These are phyloP conservation scores for Agriopis marginaria DNA, from an alignment of 2,888 invertebrate genomes.

Conservation along the genomic window DNA sequence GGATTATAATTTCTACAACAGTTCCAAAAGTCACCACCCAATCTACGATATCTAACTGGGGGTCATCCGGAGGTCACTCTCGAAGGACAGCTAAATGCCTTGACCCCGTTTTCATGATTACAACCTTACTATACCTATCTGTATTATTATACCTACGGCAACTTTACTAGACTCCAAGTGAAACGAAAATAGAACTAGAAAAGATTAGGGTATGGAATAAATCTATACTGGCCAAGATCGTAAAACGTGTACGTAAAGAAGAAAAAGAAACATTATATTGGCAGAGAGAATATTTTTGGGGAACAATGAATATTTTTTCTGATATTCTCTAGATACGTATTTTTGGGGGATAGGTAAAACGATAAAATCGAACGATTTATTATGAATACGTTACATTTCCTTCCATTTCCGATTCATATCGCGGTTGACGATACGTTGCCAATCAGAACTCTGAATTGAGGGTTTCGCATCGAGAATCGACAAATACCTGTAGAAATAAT, in stretches of 20 bases:
- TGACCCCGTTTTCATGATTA: conserved; percentile 28
- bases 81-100: conserved; percentile 24
- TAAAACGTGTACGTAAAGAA: not conserved
- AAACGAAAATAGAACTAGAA: conserved; percentile 13
- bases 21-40: not conserved
- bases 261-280: not conserved
- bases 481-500: not conserved
- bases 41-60: conserved; percentile 7
- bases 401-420: conserved; percentile 20
- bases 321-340: no score
- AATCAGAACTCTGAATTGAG: not conserved
- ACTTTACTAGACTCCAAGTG: not conserved
- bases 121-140: conserved; percentile 1
- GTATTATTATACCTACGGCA: not conserved
- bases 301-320: no score
- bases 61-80: not conserved
- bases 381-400: conserved; percentile 5
- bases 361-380: conserved; percentile 2
- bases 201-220: conserved; percentile 6
- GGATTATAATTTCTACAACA: not conserved
- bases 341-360: not conserved
- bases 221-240: conserved; percentile 9
- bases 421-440: not conserved
- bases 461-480: not conserved
- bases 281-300: not conserved